phyloP scores from a whole-genome alignment of 1,140 invertebrate genomes.

The Eciton burchellii region DNA sequence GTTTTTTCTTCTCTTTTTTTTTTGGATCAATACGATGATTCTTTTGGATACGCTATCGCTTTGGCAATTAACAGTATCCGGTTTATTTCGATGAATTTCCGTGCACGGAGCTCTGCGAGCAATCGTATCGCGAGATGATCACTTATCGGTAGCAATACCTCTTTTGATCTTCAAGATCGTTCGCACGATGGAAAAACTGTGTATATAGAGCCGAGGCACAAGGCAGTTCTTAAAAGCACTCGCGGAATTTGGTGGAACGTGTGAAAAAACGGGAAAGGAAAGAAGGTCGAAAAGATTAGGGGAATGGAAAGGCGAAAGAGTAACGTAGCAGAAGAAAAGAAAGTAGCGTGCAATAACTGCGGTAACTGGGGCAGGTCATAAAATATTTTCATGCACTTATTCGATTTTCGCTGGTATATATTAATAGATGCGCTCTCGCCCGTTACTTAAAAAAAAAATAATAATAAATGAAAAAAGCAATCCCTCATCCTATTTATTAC shows the following conservation, averaged over 20 bases:
- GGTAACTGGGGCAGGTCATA: constrained; percentile 26
- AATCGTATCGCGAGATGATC: constrained; percentile 6
- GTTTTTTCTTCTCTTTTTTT: too few relatives aligned
- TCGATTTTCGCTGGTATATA: constrained; percentile 1
- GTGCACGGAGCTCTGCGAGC: background rate
- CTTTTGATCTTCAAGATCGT: constrained; percentile 38
- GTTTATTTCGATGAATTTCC: too few relatives aligned
- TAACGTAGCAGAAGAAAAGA: background rate
- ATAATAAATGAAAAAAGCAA: too few relatives aligned
- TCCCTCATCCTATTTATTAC: background rate
- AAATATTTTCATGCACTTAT: constrained; percentile 51
- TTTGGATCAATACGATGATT: too few relatives aligned
- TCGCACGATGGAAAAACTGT: constrained; percentile 8
- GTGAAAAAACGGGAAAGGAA: constrained; percentile 2
- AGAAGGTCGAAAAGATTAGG: constrained; percentile 16
- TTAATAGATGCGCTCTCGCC: background rate
- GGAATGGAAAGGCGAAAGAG: constrained; percentile 39
- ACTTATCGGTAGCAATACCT: constrained; percentile 18
- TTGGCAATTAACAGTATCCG: too few relatives aligned
- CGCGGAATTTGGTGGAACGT: background rate
- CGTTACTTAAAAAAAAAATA: background rate
- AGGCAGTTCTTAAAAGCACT: constrained; percentile 51
- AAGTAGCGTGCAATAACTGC: constrained; percentile 7
- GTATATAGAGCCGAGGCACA: constrained; percentile 27
- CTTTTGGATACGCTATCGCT: too few relatives aligned